Evolutionary conservation across 2,888 invertebrate genomes (phyloP).

Genomic region (Drosophila kanekoi): DNA sequence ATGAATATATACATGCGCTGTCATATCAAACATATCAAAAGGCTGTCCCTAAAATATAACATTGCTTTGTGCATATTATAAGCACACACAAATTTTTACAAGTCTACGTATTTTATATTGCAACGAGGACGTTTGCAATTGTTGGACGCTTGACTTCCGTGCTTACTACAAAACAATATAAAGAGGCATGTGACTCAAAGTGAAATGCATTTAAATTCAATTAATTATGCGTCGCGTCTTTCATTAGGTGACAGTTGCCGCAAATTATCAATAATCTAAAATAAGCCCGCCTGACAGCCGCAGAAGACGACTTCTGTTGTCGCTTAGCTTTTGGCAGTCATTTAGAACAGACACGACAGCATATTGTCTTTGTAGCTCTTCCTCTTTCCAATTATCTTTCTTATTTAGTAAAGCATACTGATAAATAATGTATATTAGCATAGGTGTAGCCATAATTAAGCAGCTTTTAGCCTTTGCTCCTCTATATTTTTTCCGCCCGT

Average conservation of each 20-base stretch:
- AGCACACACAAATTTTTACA: constrained; percentile 35
- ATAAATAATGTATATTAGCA: constrained; percentile 14
- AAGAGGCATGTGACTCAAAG: constrained; percentile 30
- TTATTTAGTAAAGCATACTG: constrained; percentile 1
- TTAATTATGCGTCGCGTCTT: constrained; percentile 68
- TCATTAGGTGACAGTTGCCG: constrained; percentile 68
- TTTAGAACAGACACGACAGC: constrained; percentile 31
- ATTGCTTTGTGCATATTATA: constrained; percentile 38
- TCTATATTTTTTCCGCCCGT: constrained; percentile 34
- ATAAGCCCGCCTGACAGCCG: constrained; percentile 69
- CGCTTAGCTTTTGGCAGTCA: constrained; percentile 59
- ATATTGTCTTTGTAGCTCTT: constrained; percentile 16
- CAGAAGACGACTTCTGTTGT: constrained; percentile 23
- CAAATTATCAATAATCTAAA: constrained; percentile 73
- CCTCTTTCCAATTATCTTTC: not conserved
- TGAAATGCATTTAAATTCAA: constrained; percentile 68
- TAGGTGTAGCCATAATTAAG: constrained; percentile 52
- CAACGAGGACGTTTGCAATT: constrained; percentile 19
- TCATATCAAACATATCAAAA: constrained; percentile 19
- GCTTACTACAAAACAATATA: constrained; percentile 3
- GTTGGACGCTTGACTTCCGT: constrained; percentile 45
- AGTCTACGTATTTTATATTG: constrained; percentile 14
- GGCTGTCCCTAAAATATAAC: constrained; percentile 57
- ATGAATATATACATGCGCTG: constrained; percentile 37
- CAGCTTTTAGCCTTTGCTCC: constrained; percentile 34